Conservation (phyloP, 2,888 invertebrate species). For the Diplolepis rosae region DNA sequence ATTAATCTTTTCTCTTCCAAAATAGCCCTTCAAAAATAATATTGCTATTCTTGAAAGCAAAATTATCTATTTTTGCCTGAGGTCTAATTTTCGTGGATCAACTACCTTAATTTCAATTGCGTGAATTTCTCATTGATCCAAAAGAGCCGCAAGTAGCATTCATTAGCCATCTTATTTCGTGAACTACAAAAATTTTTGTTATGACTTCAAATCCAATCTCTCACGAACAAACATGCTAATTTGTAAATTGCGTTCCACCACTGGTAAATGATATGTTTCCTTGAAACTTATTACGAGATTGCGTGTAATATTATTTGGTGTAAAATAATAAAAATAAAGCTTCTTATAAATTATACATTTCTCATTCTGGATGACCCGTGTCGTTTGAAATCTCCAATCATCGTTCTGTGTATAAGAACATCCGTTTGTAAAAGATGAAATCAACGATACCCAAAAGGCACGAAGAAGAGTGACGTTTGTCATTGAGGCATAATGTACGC, state of each 20-base stretch:
- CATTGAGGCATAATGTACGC: conserved; percentile 45
- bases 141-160: too few species aligned
- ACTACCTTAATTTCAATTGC: too few species aligned
- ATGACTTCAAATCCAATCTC: too few species aligned
- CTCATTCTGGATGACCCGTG: background rate
- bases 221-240: background rate
- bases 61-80: too few species aligned
- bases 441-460: conserved; percentile 18
- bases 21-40: too few species aligned
- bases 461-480: conserved; percentile 48
- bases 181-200: too few species aligned
- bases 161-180: too few species aligned
- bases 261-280: conserved; percentile 1
- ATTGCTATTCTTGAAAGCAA: too few species aligned
- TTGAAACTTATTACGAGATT: conserved; percentile 6
- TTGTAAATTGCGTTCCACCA: background rate
- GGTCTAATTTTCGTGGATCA: too few species aligned
- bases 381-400: conserved; percentile 20
- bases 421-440: background rate
- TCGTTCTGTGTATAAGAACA: background rate
- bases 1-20: too few species aligned
- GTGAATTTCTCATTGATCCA: too few species aligned
- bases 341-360: background rate
- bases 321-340: background rate
- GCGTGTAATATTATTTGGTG: background rate